Evolutionary conservation across 2,888 invertebrate species (phyloP).

Genomic region (Cepaea hortensis): DNA sequence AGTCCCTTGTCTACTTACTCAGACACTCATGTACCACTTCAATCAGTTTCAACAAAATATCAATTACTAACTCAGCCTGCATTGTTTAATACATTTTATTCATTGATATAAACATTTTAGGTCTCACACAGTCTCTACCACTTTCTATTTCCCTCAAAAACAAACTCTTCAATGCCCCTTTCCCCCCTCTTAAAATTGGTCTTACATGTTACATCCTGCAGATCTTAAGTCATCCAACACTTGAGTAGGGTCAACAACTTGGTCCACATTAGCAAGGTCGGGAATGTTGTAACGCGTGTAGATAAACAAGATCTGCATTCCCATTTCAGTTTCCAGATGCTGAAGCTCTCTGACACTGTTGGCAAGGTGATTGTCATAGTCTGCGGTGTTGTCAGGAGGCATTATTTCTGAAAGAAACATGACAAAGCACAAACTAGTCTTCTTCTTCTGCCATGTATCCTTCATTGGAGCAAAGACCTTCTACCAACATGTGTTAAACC

Average conservation of each 20-base stretch:
- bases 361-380: conserved; percentile 73
- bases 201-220: conserved; percentile 65
- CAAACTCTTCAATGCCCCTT: not conserved
- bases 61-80: too few species aligned
- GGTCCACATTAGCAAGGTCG: conserved; percentile 52
- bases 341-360: conserved; percentile 67
- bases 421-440: too few species aligned
- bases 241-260: conserved; percentile 61
- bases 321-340: conserved; percentile 63
- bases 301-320: conserved; percentile 63
- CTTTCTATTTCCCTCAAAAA: not conserved
- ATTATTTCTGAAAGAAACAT: conserved; percentile 62
- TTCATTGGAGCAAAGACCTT: too few species aligned
- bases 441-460: too few species aligned
- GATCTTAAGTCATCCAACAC: conserved; percentile 66
- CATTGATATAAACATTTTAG: too few species aligned
- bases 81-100: too few species aligned
- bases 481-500: too few species aligned
- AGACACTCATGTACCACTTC: too few species aligned
- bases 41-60: too few species aligned
- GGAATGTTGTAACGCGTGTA: conserved; percentile 67
- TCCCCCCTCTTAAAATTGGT: not conserved
- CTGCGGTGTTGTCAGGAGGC: conserved; percentile 71
- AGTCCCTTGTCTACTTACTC: too few species aligned
- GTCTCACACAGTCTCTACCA: not conserved